These are phyloP conservation scores for Neodiprion virginianus DNA, from an alignment of 1,140 invertebrate species.

Conservation along the genomic window DNA sequence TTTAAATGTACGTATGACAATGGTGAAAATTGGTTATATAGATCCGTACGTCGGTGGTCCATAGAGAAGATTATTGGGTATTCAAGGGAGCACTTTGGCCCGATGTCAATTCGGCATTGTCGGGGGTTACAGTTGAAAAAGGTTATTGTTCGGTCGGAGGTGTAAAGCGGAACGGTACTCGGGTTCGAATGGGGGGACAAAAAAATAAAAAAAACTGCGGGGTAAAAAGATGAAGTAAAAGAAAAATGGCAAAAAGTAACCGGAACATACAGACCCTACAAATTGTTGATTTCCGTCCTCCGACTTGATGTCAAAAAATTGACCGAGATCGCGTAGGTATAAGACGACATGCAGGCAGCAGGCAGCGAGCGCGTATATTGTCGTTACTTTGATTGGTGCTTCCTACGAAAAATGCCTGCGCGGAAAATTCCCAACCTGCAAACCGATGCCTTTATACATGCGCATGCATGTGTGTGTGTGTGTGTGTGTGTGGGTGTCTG, in stretches of 20 bases:
- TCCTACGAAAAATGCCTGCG: background rate
- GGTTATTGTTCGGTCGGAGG: background rate
- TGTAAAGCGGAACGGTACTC: background rate
- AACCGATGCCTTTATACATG: background rate
- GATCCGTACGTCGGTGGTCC: background rate
- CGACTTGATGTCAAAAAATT: background rate
- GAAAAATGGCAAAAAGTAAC: no score
- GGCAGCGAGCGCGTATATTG: background rate
- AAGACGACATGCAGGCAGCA: background rate
- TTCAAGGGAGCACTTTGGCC: constrained; percentile 1
- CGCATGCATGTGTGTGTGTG: no score
- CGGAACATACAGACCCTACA: no score
- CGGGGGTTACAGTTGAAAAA: background rate
- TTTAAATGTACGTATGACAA: no score
- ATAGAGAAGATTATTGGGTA: background rate
- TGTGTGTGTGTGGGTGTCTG: no score
- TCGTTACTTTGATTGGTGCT: background rate
- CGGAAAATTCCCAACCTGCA: background rate
- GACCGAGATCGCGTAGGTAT: background rate
- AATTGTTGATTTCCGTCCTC: no score
- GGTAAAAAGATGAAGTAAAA: no score
- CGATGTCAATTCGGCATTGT: background rate
- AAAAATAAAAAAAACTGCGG: no score
- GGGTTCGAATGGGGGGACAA: no score
- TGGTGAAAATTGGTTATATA: no score